Conservation (phyloP, 2,888 invertebrate species). For the Cataglyphis altisquamis region DNA sequence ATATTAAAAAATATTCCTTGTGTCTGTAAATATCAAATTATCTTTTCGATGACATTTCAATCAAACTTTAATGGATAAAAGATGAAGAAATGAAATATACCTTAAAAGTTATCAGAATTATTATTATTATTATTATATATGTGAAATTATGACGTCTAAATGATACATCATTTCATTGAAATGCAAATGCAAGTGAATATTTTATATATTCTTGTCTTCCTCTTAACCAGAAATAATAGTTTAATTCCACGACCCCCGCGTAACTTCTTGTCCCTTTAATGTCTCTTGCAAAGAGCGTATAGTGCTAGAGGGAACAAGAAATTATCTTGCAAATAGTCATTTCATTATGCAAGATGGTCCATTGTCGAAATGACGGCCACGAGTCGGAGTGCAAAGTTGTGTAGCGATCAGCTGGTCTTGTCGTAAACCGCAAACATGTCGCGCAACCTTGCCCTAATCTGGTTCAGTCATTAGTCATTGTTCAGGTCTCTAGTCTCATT, state of each 20-base stretch:
- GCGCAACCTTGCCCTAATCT: constrained; percentile 69
- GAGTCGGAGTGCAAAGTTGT: constrained; percentile 78
- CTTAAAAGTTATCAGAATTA: neutral
- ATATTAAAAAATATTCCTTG: neutral
- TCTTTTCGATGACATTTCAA: neutral
- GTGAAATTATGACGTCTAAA: neutral
- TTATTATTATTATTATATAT: neutral
- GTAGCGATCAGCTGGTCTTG: constrained; percentile 72
- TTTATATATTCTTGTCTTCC: neutral
- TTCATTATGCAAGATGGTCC: constrained; percentile 65
- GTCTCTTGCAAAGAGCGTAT: neutral
- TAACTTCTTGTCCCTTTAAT: constrained; percentile 25
- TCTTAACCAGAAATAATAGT: constrained; percentile 11
- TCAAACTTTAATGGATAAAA: neutral
- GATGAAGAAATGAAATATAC: neutral
- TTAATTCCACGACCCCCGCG: neutral
- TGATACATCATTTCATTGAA: constrained; percentile 3
- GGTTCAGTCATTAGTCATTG: constrained; percentile 75
- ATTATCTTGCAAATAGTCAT: constrained; percentile 55
- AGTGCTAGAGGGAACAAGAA: neutral
- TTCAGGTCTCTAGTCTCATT: constrained; percentile 59
- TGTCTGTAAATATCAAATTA: neutral
- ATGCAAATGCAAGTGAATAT: constrained; percentile 14
- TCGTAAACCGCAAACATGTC: constrained; percentile 68
- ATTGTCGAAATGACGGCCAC: constrained; percentile 58